These are phyloP conservation scores for Falcunculus frontatus DNA, from an alignment of 2,113 vertebrate genomes.

Conservation along the genomic window DNA sequence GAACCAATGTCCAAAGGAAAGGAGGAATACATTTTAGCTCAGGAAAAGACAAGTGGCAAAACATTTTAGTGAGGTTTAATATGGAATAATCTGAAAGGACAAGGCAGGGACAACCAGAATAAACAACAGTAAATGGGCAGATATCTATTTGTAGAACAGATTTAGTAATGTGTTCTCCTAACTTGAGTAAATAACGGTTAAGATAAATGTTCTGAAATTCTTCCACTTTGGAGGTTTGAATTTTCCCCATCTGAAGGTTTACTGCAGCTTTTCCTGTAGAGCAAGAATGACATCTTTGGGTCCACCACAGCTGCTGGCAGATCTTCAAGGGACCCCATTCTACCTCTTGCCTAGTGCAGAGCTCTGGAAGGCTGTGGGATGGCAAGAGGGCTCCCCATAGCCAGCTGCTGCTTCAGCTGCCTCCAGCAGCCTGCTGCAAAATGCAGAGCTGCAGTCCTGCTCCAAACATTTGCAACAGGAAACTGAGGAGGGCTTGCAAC, in stretches of 20 bases:
- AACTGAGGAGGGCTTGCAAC: neutral
- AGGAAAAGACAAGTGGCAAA: slow-evolving; percentile 1
- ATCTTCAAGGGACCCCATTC: neutral
- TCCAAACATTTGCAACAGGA: neutral
- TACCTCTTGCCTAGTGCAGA: neutral
- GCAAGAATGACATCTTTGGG: neutral
- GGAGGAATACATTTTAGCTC: neutral
- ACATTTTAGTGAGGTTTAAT: neutral
- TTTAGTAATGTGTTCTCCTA: neutral
- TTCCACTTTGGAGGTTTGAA: neutral
- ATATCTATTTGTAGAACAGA: neutral
- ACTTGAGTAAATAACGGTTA: neutral
- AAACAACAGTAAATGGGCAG: neutral
- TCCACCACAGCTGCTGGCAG: neutral
- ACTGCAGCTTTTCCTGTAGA: neutral
- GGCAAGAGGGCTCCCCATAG: neutral
- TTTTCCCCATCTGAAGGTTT: neutral
- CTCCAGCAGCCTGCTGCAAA: neutral
- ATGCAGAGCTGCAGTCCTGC: neutral
- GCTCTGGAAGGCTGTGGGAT: neutral
- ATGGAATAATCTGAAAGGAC: slow-evolving; percentile 15
- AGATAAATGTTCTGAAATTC: neutral
- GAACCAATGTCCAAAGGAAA: slow-evolving; percentile 2
- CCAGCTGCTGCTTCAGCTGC: neutral
- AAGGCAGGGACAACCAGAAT: slow-evolving; percentile 13